phyloP scores from a whole-genome alignment of 2,888 invertebrate genomes.

The Pristionchus japonicus region DNA sequence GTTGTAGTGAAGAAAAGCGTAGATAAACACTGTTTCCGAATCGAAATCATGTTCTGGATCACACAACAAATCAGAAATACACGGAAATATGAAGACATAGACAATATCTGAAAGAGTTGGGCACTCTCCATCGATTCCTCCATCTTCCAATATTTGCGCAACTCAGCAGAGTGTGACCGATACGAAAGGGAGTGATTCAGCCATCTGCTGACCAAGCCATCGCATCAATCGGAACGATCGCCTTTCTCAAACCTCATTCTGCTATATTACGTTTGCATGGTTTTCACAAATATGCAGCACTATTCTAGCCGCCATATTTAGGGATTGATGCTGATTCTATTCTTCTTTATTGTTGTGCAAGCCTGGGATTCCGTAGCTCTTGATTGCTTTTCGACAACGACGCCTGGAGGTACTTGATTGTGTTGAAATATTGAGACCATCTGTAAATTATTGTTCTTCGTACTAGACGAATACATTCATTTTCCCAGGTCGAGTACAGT shows the following conservation, averaged over 20 bases:
- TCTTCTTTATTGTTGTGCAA: neutral
- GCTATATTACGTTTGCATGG: no score
- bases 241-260: neutral
- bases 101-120: no score
- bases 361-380: neutral
- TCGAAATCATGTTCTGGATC: neutral
- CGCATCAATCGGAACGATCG: neutral
- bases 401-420: neutral
- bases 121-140: neutral
- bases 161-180: slow-evolving; percentile 7
- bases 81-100: neutral
- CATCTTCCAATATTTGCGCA: neutral
- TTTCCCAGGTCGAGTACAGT: neutral
- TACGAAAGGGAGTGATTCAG: neutral
- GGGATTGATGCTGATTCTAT: neutral
- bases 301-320: no score
- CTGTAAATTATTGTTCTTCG: neutral
- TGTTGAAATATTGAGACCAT: neutral
- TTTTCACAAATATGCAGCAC: no score
- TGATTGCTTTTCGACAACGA: neutral
- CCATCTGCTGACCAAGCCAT: neutral
- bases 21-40: slow-evolving; percentile 1
- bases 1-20: neutral
- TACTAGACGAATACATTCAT: neutral
- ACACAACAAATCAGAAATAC: neutral